Percentiles rank a stretch among this genome's conserved stretches.
These are phyloP conservation scores for Cecropterus lyciades DNA, from an alignment of 1,140 invertebrate genomes.

Conservation along the genomic window DNA sequence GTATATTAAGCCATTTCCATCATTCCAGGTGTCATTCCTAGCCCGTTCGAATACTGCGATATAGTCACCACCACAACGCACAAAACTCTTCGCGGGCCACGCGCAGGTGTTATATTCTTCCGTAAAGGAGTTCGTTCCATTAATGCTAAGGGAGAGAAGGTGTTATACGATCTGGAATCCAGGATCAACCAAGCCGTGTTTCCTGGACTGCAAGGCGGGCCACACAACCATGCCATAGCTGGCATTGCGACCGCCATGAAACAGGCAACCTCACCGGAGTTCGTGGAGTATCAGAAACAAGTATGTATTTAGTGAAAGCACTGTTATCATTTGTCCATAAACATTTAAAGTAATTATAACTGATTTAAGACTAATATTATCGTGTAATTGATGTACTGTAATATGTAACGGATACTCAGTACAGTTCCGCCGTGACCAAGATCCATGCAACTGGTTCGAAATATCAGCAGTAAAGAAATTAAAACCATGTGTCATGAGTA, in stretches of 20 bases:
- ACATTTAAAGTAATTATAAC: too few species aligned
- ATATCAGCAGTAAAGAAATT: too few species aligned
- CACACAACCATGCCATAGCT: conserved; percentile 96
- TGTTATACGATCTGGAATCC: conserved; percentile 94
- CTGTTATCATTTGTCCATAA: too few species aligned
- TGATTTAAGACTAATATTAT: too few species aligned
- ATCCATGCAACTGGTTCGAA: too few species aligned
- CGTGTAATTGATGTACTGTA: too few species aligned
- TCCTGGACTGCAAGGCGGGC: conserved; percentile 95
- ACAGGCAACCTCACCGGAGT: conserved; percentile 92
- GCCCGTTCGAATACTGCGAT: conserved; percentile 97
- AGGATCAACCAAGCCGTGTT: conserved; percentile 97
- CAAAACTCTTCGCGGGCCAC: conserved; percentile 96
- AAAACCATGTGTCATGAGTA: too few species aligned
- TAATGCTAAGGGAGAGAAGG: conserved; percentile 90
- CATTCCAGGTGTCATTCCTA: conserved; percentile 89
- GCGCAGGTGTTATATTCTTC: conserved; percentile 95
- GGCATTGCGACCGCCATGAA: conserved; percentile 96
- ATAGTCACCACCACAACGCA: conserved; percentile 98
- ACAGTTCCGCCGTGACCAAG: too few species aligned
- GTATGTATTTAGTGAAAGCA: conserved; percentile 72
- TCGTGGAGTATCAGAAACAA: conserved; percentile 94
- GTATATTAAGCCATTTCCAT: too few species aligned
- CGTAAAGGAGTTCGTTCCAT: conserved; percentile 92
- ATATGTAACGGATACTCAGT: too few species aligned